Conservation (phyloP, 2,888 invertebrate genomes). For the Dermolepida albohirtum region DNA sequence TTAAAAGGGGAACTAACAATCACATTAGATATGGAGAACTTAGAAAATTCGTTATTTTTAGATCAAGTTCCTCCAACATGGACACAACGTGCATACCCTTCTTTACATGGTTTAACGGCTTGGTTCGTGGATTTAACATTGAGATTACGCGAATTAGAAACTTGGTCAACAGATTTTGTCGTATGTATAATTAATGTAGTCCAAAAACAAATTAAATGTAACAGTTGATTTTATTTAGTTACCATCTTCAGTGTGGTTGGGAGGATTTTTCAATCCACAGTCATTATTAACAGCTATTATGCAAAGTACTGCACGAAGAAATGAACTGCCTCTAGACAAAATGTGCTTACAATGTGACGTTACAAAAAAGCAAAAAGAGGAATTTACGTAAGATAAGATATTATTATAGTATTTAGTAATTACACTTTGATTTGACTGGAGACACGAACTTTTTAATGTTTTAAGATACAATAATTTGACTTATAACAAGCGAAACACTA, state of each 20-base stretch:
- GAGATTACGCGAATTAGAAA: constrained; percentile 88
- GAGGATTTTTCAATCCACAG: constrained; percentile 98
- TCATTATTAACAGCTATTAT: constrained; percentile 96
- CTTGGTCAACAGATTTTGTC: constrained; percentile 95
- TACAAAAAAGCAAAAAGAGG: constrained; percentile 95
- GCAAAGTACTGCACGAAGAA: constrained; percentile 95
- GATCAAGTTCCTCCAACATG: constrained; percentile 94
- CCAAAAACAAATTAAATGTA: background rate
- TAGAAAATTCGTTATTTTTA: constrained; percentile 91
- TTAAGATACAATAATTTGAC: no score
- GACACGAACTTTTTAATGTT: no score
- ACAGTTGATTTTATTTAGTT: constrained; percentile 69
- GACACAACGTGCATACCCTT: constrained; percentile 91
- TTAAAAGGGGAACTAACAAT: constrained; percentile 97
- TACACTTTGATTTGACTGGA: no score
- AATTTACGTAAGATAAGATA: constrained; percentile 79
- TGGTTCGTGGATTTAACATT: constrained; percentile 95
- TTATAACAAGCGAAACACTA: no score
- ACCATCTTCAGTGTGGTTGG: constrained; percentile 94
- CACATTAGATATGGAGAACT: constrained; percentile 95
- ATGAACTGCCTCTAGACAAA: constrained; percentile 93
- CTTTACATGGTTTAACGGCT: constrained; percentile 84
- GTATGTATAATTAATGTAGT: constrained; percentile 63
- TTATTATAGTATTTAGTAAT: background rate
- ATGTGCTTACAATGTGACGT: constrained; percentile 98